Percentiles rank a stretch among this genome's conserved stretches.
These are phyloP conservation scores for Rhopalosiphum nymphaeae DNA, from an alignment of 2,888 invertebrate genomes.

Conservation along the genomic window DNA sequence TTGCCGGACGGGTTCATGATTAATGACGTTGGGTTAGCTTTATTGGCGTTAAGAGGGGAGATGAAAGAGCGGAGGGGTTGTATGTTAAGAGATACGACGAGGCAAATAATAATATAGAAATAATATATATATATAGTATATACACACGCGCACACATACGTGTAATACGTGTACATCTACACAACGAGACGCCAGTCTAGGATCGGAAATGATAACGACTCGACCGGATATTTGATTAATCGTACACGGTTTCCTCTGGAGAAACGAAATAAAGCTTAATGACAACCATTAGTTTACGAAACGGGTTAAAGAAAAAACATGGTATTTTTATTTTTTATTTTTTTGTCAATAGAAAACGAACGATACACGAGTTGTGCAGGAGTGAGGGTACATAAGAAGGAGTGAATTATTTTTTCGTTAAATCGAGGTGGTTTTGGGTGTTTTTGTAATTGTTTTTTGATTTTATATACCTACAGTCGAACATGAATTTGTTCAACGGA, in stretches of 20 bases:
- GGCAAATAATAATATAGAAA: slow-evolving; percentile 56
- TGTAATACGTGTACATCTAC: not conserved
- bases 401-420: slow-evolving; percentile 64
- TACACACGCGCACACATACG: not conserved
- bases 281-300: slow-evolving; percentile 62
- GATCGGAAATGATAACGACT: slow-evolving; percentile 64
- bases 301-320: slow-evolving; percentile 46
- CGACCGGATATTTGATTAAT: slow-evolving; percentile 64
- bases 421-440: slow-evolving; percentile 52
- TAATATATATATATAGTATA: slow-evolving; percentile 12
- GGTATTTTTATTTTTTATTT: not conserved
- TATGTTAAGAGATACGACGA: slow-evolving; percentile 50
- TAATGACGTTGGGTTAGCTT: slow-evolving; percentile 58
- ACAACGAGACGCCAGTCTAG: slow-evolving; percentile 57
- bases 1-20: slow-evolving; percentile 58
- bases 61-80: slow-evolving; percentile 8
- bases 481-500: slow-evolving; percentile 57
- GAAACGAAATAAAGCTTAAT: slow-evolving; percentile 58
- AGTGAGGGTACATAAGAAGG: not conserved
- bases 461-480: slow-evolving; percentile 48
- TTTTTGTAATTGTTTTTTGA: slow-evolving; percentile 61
- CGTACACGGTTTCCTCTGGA: slow-evolving; percentile 42
- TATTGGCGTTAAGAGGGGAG: slow-evolving; percentile 49
- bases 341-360: slow-evolving; percentile 44
- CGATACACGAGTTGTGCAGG: slow-evolving; percentile 29